Percentiles rank a stretch among this genome's conserved stretches.
These are phyloP conservation scores for Heteractis magnifica DNA, from an alignment of 92 coral and sea anemone genomes.

Conservation along the genomic window DNA sequence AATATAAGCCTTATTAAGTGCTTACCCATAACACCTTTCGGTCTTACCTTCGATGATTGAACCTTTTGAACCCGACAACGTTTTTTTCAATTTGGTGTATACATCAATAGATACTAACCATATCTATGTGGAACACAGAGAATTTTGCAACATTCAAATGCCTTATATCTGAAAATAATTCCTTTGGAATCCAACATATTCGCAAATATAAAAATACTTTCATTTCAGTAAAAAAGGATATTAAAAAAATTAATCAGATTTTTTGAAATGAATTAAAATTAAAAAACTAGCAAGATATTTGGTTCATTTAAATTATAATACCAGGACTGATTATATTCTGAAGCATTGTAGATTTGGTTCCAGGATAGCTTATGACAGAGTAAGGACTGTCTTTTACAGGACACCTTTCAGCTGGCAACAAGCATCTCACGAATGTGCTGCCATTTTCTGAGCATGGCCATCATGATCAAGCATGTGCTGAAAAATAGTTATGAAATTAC, in stretches of 20 bases:
- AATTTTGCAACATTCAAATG: neutral
- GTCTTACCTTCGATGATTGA: too few relatives aligned
- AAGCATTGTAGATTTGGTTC: neutral
- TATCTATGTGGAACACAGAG: too few relatives aligned
- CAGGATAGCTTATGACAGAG: neutral
- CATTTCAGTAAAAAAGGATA: neutral
- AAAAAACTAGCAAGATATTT: neutral
- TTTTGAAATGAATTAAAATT: neutral
- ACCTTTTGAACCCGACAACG: too few relatives aligned
- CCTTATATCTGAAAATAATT: neutral
- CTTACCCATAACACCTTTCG: too few relatives aligned
- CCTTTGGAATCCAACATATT: neutral
- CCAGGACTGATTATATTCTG: too few relatives aligned
- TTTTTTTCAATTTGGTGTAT: too few relatives aligned
- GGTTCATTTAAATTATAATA: neutral
- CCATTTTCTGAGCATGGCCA: constrained; percentile 29
- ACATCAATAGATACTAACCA: too few relatives aligned
- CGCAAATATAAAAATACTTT: neutral
- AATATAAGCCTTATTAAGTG: too few relatives aligned
- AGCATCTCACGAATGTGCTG: constrained; percentile 16
- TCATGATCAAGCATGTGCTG: constrained; percentile 82
- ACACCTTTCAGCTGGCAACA: neutral
- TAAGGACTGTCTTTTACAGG: neutral
- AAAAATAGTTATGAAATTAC: constrained; percentile 7
- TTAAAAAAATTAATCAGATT: neutral